Evolutionary conservation across 2,797 vertebrate species (phyloP).

Genomic region (Champsocephalus esox): DNA sequence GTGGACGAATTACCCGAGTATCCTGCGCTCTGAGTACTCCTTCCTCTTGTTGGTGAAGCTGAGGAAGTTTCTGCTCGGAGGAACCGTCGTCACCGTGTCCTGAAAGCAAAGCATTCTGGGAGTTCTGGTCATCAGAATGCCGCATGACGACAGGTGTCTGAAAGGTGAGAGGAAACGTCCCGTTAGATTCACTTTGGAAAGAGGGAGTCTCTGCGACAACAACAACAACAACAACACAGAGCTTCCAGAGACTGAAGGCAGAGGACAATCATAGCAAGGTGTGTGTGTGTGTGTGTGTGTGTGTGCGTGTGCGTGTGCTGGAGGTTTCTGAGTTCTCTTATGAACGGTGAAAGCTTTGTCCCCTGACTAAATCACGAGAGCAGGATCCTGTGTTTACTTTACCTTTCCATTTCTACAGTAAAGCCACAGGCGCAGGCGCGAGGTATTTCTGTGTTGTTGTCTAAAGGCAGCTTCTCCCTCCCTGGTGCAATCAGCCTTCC

Average conservation of each 20-base stretch:
- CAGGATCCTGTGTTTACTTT: no score
- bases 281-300: slow-evolving; percentile 26
- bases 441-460: no score
- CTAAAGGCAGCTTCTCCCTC: no score
- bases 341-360: neutral
- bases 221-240: slow-evolving; percentile 26
- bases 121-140: slow-evolving; percentile 86
- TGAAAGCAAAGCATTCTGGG: slow-evolving; percentile 77
- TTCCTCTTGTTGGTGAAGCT: slow-evolving; percentile 94
- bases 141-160: slow-evolving; percentile 87
- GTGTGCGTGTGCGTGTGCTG: slow-evolving; percentile 40
- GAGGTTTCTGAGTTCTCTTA: slow-evolving; percentile 57
- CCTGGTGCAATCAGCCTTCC: no score
- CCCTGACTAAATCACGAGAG: no score
- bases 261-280: slow-evolving; percentile 5
- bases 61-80: slow-evolving; percentile 89
- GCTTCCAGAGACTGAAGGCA: slow-evolving; percentile 38
- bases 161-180: slow-evolving; percentile 40
- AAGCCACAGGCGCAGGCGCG: no score
- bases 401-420: no score
- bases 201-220: neutral
- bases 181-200: slow-evolving; percentile 55
- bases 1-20: slow-evolving; percentile 88
- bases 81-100: slow-evolving; percentile 70
- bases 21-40: slow-evolving; percentile 94